Evolutionary conservation across 2,797 vertebrate species (phyloP), one percentile per base, ranked within the genome.

Genomic region (Protonibea diacanthus): DNA sequence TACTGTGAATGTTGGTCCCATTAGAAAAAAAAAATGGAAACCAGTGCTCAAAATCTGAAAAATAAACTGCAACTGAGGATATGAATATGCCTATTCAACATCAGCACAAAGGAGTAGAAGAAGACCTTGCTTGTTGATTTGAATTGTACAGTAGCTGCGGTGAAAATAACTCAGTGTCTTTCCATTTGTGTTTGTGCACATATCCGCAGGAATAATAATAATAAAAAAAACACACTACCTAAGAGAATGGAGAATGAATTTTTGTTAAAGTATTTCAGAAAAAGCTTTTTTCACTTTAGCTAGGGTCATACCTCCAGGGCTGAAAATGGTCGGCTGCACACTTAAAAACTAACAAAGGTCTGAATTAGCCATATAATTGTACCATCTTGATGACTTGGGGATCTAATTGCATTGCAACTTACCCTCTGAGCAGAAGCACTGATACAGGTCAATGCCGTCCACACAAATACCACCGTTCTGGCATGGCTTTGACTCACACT

Each of bases 381-480:
- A 75, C 65, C 52, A 71, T 21, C 42, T 76, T 3, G 7, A 52
- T 70, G 47, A 12, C 33, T 9, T 38, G 33, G 38, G 45, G 42
- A 69, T 52, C 6, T 65, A 73, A 62, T 69, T 80, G 33, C 38
- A 72, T 29, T 80, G 53, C 21, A 77, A 80, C 81, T 93, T 94
- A 94, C 94, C 94, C 89, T 95, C 88, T 33, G 88, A 89, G 86
- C 93, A 95, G 83, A 94, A 91, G 82, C 94, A 96, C 71, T 91
- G 86, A 89, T 96, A 96, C 68, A 70, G 84, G 80, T 92, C 95
- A 84, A 91, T 64, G 86, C 82, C 80, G 79, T 93, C 92, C 80
- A 91, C 66, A 80, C 94, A 94, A 49, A 89, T 81, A 71, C 93
- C 93, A 82, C 86, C 89, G 29, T 95, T 96, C 90, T 94, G 93